phyloP scores from a whole-genome alignment of 2,113 vertebrate species.

The Cervus canadensis region DNA sequence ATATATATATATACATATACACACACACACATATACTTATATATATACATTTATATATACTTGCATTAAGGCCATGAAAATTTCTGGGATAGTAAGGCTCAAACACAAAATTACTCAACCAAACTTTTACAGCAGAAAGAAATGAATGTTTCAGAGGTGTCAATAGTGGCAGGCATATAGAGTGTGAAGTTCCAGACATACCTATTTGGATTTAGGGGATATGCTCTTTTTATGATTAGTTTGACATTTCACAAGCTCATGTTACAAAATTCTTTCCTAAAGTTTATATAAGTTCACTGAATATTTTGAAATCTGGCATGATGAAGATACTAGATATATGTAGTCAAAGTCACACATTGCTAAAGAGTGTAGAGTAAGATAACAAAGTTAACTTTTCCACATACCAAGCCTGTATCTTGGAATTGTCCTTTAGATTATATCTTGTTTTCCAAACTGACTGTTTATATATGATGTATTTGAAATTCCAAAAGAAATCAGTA shows the following conservation, averaged over 20 bases:
- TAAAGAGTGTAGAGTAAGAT: neutral
- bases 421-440: neutral
- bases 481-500: slow-evolving; percentile 30
- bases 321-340: neutral
- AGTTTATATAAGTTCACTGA: neutral
- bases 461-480: neutral
- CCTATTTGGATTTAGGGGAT: neutral
- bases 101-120: neutral
- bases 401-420: neutral
- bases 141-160: neutral
- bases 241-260: neutral
- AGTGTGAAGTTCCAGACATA: neutral
- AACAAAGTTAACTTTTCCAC: neutral
- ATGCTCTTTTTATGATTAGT: neutral
- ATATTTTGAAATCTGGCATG: slow-evolving; percentile 20
- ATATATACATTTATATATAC: neutral
- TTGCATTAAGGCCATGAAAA: neutral
- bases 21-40: too few species aligned
- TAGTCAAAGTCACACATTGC: neutral
- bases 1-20: too few species aligned
- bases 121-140: neutral
- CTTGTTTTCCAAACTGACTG: neutral
- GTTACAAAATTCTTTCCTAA: slow-evolving; percentile 9
- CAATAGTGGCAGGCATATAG: neutral
- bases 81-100: neutral